Base-by-base conservation (phyloP, 2,888 invertebrate genomes). In the Trissoscelio sp. region DNA sequence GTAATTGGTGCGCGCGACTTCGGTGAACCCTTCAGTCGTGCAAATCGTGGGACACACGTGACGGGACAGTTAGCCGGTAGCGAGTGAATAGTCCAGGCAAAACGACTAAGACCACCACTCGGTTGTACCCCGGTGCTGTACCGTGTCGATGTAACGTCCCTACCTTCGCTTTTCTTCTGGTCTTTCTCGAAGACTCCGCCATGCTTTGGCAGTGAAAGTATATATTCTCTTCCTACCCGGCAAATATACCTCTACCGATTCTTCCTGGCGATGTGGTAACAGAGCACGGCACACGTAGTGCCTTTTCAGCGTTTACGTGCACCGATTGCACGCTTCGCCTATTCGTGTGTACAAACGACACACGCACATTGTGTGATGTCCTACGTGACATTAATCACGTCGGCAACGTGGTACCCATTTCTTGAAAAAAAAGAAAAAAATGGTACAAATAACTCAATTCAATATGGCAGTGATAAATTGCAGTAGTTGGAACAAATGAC, bases 171-270 rank as follows among this genome's bases (percentile, higher is more conserved):
- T 83, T 85, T 85, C 81, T 86, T 86, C 83, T 87, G 86, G 84
- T 88, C 84, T 86, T 88, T 85, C 85, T 83, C 86, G 83, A 85
- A 86, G 86, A 84, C 87, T 86, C 84, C 83, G 81, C 83, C 85
- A 84, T 81, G 86, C 87, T 86, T 88, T 86, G 88, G 86, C 87
- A 90, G 91, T 91, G 91, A 91, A 91, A 91, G 91, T 90, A 80
- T 75, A 79, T 83, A 87, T 88, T 90, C 88, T 89, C 89, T 89
- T 90, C 89, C 88, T 88, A 88, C 87, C 84, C 77, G 85, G 85
- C 86, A 86, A 84, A 85, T 80, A 75, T 83, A 83, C 85, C 83
- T 84, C 81, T 84, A 84, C 86, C 84, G 84, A 85, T 86, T 83
- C 84, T 83, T 84, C 83, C 84, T 82, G 83, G 66, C 85, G 85